Conservation (phyloP, 2,797 vertebrate species). For the Coccyzus lansbergi region DNA sequence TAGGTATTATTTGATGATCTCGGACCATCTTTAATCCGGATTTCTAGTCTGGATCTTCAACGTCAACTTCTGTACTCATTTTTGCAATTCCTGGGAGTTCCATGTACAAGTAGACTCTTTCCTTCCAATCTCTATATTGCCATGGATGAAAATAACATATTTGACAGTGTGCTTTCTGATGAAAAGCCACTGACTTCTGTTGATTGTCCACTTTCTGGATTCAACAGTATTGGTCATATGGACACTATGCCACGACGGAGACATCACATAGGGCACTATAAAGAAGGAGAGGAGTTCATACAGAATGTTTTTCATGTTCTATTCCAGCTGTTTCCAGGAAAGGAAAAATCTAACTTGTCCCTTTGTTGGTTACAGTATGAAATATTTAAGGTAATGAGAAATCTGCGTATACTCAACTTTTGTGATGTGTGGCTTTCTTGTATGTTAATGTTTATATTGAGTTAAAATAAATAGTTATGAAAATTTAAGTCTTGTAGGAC, state of each 20-base stretch:
- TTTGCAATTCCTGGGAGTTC: slow-evolving; percentile 90
- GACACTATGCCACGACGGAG: slow-evolving; percentile 75
- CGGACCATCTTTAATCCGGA: slow-evolving; percentile 86
- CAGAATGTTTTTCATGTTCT: slow-evolving; percentile 83
- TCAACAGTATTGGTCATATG: slow-evolving; percentile 85
- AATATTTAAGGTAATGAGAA: slow-evolving; percentile 87
- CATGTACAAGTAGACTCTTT: slow-evolving; percentile 73
- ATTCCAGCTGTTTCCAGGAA: slow-evolving; percentile 78
- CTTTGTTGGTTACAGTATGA: slow-evolving; percentile 89
- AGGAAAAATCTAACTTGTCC: slow-evolving; percentile 81
- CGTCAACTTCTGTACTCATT: slow-evolving; percentile 84
- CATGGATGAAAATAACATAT: slow-evolving; percentile 85
- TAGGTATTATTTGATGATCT: slow-evolving; percentile 97
- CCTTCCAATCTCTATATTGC: slow-evolving; percentile 78
- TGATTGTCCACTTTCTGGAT: slow-evolving; percentile 74
- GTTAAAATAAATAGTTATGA: not conserved
- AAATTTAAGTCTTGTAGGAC: not conserved
- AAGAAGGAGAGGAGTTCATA: slow-evolving; percentile 90
- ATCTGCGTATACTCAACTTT: not conserved
- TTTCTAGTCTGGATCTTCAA: slow-evolving; percentile 81
- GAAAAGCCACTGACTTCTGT: slow-evolving; percentile 81
- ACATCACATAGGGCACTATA: slow-evolving; percentile 81
- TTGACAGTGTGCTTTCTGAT: slow-evolving; percentile 69
- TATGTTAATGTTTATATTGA: not conserved
- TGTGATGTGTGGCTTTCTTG: not conserved